Percentiles rank a stretch among this genome's conserved stretches.
Conservation (phyloP, 2,113 vertebrate species). For the Sphaerodactylus townsendi region DNA sequence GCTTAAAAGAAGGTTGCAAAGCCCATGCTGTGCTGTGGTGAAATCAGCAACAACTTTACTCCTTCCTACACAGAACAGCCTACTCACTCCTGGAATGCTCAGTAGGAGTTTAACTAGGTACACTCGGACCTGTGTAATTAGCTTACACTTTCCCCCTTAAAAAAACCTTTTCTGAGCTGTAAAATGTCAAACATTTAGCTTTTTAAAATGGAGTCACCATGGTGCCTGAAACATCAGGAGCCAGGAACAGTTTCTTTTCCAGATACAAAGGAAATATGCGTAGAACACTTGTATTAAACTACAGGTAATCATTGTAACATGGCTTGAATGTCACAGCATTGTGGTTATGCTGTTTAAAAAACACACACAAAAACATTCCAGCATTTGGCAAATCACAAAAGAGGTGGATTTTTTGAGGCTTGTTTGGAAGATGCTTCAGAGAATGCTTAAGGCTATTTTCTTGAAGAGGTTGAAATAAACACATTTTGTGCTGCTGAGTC, state of each 20-base stretch:
- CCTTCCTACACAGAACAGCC: not conserved
- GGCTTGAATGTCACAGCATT: constrained; percentile 13
- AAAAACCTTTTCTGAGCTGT: constrained; percentile 18
- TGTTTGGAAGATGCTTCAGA: not conserved
- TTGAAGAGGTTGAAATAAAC: not conserved
- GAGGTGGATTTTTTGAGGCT: not conserved
- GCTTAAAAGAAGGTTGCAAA: not conserved
- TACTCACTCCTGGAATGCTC: constrained; percentile 10
- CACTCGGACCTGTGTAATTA: constrained; percentile 30
- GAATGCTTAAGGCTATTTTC: not conserved
- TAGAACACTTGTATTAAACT: constrained; percentile 25
- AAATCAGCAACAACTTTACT: constrained; percentile 22
- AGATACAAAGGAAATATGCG: constrained; percentile 29
- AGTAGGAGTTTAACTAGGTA: constrained; percentile 33
- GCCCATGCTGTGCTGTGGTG: not conserved
- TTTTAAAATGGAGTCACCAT: constrained; percentile 25
- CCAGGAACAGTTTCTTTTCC: constrained; percentile 18
- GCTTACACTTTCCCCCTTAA: not conserved
- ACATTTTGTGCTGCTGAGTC: not conserved
- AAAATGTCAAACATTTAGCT: constrained; percentile 39
- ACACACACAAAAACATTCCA: not conserved
- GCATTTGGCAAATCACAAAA: constrained; percentile 3
- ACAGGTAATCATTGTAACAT: constrained; percentile 31
- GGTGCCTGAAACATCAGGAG: constrained; percentile 17
- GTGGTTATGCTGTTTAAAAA: not conserved